Conservation (phyloP, 2,797 vertebrate species). For the Gobionotothen gibberifrons region DNA sequence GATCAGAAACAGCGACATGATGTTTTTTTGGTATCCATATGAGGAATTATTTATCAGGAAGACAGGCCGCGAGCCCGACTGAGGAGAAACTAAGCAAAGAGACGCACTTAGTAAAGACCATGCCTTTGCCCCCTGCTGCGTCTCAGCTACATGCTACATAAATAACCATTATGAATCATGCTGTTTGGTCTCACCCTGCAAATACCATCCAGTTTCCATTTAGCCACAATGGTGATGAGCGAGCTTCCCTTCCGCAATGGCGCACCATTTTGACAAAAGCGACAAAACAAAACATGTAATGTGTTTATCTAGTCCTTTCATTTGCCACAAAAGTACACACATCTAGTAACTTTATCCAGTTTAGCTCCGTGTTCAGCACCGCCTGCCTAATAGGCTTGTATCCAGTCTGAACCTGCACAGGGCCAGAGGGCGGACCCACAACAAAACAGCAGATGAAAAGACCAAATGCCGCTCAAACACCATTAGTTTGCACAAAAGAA, state of each 20-base stretch:
- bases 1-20: constrained; percentile 68
- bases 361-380: constrained; percentile 41
- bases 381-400: constrained; percentile 56
- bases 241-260: constrained; percentile 37
- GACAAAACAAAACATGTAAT: constrained; percentile 43
- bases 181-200: constrained; percentile 80
- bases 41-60: constrained; percentile 62
- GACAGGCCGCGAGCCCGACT: constrained; percentile 45
- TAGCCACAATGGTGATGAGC: constrained; percentile 71
- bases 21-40: constrained; percentile 51
- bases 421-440: constrained; percentile 55
- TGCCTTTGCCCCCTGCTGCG: constrained; percentile 77
- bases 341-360: constrained; percentile 11
- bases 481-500: constrained; percentile 63
- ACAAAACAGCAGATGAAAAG: constrained; percentile 62
- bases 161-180: constrained; percentile 85
- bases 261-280: constrained; percentile 40
- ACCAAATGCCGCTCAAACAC: constrained; percentile 53
- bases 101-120: constrained; percentile 78
- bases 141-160: constrained; percentile 78
- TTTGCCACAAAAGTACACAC: constrained; percentile 9
- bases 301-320: constrained; percentile 44
- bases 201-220: constrained; percentile 81
- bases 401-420: constrained; percentile 43
- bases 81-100: constrained; percentile 68